Conservation (phyloP, 1,140 invertebrate species). For the Mylabris phalerata region DNA sequence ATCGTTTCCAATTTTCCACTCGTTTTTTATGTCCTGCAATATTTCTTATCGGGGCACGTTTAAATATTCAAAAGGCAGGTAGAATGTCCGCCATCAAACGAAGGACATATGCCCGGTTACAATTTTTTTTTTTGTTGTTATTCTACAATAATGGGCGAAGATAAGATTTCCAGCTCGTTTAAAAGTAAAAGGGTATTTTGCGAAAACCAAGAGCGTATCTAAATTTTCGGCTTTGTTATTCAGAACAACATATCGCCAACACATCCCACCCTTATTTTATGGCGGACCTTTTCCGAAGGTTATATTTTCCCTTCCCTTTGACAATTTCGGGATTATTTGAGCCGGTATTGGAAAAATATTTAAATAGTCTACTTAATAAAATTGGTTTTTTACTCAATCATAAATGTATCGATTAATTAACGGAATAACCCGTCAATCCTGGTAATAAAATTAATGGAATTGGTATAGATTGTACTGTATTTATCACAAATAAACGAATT, state of each 20-base stretch:
- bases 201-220: constrained; percentile 38
- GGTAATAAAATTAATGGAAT: too few relatives aligned
- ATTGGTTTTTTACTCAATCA: too few relatives aligned
- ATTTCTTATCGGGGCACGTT: too few relatives aligned
- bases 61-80: background rate
- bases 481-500: too few relatives aligned
- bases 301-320: constrained; percentile 35
- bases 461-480: too few relatives aligned
- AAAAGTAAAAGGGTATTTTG: constrained; percentile 37
- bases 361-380: too few relatives aligned
- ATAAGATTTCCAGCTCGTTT: constrained; percentile 10
- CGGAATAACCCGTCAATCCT: too few relatives aligned
- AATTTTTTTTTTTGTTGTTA: too few relatives aligned
- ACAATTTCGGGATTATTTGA: constrained; percentile 33
- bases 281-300: constrained; percentile 36
- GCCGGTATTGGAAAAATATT: background rate
- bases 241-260: constrained; percentile 15
- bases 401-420: too few relatives aligned
- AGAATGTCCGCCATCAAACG: background rate
- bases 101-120: too few relatives aligned
- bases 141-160: background rate
- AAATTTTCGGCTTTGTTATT: constrained; percentile 32
- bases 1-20: too few relatives aligned
- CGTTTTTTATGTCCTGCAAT: too few relatives aligned
- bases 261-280: constrained; percentile 30